Conservation (phyloP, 2,888 invertebrate species). For the Hyppa rectilinea region DNA sequence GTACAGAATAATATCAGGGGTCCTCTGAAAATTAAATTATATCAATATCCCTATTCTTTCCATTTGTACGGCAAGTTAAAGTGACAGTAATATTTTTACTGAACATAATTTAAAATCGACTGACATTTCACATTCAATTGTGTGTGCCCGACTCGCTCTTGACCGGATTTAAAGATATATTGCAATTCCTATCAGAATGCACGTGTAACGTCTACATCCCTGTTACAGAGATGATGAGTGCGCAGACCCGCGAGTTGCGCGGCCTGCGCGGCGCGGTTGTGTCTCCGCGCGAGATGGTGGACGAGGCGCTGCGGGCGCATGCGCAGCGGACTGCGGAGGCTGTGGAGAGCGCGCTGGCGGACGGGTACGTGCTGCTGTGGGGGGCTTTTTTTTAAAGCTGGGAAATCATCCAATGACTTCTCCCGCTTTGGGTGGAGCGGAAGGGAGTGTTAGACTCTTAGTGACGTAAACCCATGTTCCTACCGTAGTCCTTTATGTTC, state of each 20-base stretch:
- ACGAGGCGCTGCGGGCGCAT: conserved; percentile 76
- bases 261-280: conserved; percentile 81
- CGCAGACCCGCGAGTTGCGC: conserved; percentile 87
- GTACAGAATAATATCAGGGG: no score
- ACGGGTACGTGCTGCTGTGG: conserved; percentile 75
- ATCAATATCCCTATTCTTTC: no score
- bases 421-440: no score
- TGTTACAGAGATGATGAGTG: conserved; percentile 83
- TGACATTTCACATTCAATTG: neutral
- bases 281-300: conserved; percentile 71
- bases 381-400: no score
- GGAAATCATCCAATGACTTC: no score
- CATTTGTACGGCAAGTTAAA: no score
- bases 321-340: conserved; percentile 77
- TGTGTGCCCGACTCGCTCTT: neutral
- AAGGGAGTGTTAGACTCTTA: no score
- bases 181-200: neutral
- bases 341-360: conserved; percentile 78
- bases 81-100: no score
- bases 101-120: no score
- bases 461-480: no score
- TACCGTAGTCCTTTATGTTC: no score
- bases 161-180: neutral
- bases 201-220: conserved; percentile 6
- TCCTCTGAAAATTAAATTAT: no score